phyloP scores from a whole-genome alignment of 2,113 vertebrate species.

The Oreocharis arfaki region DNA sequence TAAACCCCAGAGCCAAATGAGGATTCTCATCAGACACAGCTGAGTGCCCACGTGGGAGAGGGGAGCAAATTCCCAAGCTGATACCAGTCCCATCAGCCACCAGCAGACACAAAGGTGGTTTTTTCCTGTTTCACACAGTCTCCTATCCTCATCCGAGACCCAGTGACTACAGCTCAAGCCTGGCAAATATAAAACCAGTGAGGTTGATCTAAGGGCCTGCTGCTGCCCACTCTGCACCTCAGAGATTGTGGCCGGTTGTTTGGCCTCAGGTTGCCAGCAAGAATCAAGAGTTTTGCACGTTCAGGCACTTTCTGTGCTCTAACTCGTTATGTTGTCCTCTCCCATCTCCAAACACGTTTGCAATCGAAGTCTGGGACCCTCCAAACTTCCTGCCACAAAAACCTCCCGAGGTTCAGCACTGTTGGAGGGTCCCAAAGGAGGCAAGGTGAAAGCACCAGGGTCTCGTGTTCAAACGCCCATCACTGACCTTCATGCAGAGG shows the following conservation, averaged over 20 bases:
- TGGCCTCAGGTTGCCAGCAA: neutral
- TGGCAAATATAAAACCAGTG: neutral
- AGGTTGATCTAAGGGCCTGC: neutral
- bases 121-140: rapidly evolving
- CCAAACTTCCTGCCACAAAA: neutral
- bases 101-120: neutral
- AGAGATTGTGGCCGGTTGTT: rapidly evolving
- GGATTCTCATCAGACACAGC: neutral
- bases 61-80: neutral
- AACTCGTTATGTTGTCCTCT: neutral
- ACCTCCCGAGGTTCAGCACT: neutral
- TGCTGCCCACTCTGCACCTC: neutral
- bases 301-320: neutral
- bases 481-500: neutral
- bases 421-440: neutral
- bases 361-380: neutral
- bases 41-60: neutral
- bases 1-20: neutral
- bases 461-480: no score
- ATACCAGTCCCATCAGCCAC: neutral
- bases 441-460: neutral
- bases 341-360: neutral
- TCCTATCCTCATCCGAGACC: rapidly evolving
- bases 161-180: neutral
- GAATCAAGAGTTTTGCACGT: neutral